Evolutionary conservation across 1,140 invertebrate genomes (phyloP).

Genomic region (Eulimnadia texana): DNA sequence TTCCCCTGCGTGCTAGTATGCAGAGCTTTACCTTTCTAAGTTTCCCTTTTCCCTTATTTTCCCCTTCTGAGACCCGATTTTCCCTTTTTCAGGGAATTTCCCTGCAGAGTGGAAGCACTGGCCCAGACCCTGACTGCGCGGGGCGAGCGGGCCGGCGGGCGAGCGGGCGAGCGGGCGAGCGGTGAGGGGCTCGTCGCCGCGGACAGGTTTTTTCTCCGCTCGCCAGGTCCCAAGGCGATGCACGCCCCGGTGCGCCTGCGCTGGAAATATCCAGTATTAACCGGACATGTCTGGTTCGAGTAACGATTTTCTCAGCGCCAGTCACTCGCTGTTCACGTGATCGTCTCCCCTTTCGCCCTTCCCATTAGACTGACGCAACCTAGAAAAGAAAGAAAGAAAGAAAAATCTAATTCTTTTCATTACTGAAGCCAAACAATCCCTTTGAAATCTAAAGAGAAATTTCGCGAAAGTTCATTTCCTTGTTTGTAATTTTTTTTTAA

Average conservation of each 20-base stretch:
- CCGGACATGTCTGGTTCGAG: conserved; percentile 9
- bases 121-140: no score
- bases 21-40: no score
- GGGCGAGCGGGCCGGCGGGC: no score
- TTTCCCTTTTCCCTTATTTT: no score
- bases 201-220: neutral
- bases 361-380: neutral
- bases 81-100: no score
- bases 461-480: neutral
- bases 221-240: neutral
- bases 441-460: neutral
- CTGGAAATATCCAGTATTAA: conserved; percentile 6
- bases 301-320: neutral
- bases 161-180: no score
- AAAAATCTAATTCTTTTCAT: neutral
- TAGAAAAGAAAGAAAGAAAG: neutral
- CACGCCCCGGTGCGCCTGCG: neutral
- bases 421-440: no score
- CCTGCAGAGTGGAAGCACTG: no score
- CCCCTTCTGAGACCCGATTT: no score
- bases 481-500: neutral
- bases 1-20: no score
- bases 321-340: neutral
- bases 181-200: no score
- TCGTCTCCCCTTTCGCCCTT: no score